These are phyloP conservation scores for Mamestra brassicae DNA, from an alignment of 2,888 invertebrate genomes.

Conservation along the genomic window DNA sequence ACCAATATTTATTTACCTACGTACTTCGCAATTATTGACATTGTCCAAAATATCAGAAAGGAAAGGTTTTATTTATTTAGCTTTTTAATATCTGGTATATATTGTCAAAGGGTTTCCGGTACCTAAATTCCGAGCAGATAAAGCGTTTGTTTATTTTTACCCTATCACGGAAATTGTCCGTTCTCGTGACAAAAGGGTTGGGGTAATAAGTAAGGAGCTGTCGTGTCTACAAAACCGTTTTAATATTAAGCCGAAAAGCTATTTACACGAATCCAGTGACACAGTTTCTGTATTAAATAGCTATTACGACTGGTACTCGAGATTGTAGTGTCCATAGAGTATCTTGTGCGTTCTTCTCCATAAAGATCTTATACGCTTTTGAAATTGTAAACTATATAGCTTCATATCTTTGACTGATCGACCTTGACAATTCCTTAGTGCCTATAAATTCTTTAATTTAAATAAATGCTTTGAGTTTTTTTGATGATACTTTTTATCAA, in stretches of 20 bases:
- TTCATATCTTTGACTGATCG: too few relatives aligned
- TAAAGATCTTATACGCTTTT: too few relatives aligned
- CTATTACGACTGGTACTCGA: not conserved
- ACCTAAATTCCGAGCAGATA: constrained; percentile 11
- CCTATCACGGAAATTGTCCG: constrained; percentile 30
- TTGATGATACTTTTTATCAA: too few relatives aligned
- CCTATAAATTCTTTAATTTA: too few relatives aligned
- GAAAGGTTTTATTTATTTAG: constrained; percentile 2
- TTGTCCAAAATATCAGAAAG: not conserved
- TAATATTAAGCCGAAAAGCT: constrained; percentile 20
- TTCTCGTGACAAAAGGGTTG: constrained; percentile 23
- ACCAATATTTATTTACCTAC: not conserved
- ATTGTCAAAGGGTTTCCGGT: constrained; percentile 13
- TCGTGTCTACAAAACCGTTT: constrained; percentile 13
- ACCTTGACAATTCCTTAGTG: too few relatives aligned
- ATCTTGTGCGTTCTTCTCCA: too few relatives aligned
- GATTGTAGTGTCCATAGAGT: too few relatives aligned
- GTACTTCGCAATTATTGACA: not conserved
- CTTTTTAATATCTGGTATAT: constrained; percentile 23
- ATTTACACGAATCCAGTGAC: constrained; percentile 6
- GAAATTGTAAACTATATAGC: too few relatives aligned
- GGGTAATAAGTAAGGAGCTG: constrained; percentile 28
- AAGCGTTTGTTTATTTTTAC: constrained; percentile 13
- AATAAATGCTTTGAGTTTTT: too few relatives aligned
- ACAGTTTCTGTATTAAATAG: not conserved